Percentiles rank a stretch among this genome's conserved stretches.
These are phyloP conservation scores for Druon quercuslanigerum DNA, from an alignment of 1,140 invertebrate genomes.

Conservation along the genomic window DNA sequence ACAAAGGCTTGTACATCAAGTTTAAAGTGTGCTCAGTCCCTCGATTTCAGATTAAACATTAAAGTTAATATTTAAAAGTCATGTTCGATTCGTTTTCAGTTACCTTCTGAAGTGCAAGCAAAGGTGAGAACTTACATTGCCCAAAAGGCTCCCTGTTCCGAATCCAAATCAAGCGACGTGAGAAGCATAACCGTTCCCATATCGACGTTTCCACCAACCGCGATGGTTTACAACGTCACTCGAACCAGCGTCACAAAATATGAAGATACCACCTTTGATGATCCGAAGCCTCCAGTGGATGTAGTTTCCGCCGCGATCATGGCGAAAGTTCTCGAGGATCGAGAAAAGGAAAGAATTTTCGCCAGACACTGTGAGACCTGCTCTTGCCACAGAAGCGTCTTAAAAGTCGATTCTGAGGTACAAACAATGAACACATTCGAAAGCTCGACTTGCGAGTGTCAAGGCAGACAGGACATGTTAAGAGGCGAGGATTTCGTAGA, in stretches of 20 bases:
- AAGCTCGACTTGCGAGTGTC: not conserved
- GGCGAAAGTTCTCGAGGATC: slow-evolving; percentile 94
- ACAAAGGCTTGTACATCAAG: too few relatives aligned
- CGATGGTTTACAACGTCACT: slow-evolving; percentile 89
- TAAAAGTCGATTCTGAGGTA: slow-evolving; percentile 65
- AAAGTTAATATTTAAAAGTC: slow-evolving; percentile 30
- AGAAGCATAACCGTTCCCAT: slow-evolving; percentile 88
- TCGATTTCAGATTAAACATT: too few relatives aligned
- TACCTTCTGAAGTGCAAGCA: slow-evolving; percentile 92
- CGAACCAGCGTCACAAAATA: slow-evolving; percentile 63
- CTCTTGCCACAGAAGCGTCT: slow-evolving; percentile 78
- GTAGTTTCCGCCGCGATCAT: slow-evolving; percentile 94
- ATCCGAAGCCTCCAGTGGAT: slow-evolving; percentile 79
- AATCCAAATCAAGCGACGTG: slow-evolving; percentile 75
- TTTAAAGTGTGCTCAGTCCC: too few relatives aligned
- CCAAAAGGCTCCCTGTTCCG: slow-evolving; percentile 77
- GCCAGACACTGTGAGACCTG: slow-evolving; percentile 89
- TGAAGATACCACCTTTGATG: slow-evolving; percentile 72
- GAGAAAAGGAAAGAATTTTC: slow-evolving; percentile 81
- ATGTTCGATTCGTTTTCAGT: slow-evolving; percentile 77
- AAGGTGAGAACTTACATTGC: slow-evolving; percentile 88
- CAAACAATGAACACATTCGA: slow-evolving; percentile 53
- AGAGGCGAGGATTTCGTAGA: not conserved
- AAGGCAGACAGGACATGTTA: not conserved
- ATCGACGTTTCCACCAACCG: slow-evolving; percentile 90